Evolutionary conservation across 2,888 invertebrate species (phyloP).

Genomic region (Galerucella nymphaeae): DNA sequence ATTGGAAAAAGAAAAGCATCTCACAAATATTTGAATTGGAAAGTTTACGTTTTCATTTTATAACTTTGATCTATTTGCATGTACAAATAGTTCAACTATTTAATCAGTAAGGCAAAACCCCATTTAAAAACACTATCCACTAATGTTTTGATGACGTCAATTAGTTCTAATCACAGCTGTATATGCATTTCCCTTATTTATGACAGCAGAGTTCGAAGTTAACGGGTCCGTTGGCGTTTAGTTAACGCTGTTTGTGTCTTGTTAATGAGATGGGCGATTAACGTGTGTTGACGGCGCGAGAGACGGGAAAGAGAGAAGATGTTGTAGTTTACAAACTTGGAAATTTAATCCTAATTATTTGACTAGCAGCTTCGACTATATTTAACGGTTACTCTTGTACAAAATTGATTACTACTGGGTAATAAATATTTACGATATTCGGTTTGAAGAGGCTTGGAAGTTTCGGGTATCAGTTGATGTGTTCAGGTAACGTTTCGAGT

Average conservation of each 20-base stretch:
- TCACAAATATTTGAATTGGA: too few species aligned
- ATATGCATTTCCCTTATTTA: conserved; percentile 20
- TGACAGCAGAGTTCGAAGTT: conserved; percentile 23
- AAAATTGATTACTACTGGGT: conserved; percentile 12
- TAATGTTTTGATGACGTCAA: conserved; percentile 5
- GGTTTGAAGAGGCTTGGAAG: not conserved
- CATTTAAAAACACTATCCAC: not conserved
- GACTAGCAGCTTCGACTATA: conserved; percentile 19
- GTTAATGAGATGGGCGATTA: conserved; percentile 39
- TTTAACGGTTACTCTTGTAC: conserved; percentile 15
- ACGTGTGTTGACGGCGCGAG: conserved; percentile 16
- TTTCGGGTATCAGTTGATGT: not conserved
- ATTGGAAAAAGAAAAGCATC: too few species aligned
- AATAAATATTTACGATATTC: conserved; percentile 10
- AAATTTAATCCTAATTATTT: conserved; percentile 30
- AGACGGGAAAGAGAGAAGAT: conserved; percentile 18
- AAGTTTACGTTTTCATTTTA: too few species aligned
- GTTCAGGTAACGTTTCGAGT: not conserved
- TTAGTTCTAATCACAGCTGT: not conserved
- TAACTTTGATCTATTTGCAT: too few species aligned
- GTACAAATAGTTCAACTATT: not conserved
- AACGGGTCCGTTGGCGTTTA: conserved; percentile 12
- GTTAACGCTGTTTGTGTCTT: conserved; percentile 34
- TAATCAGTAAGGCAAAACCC: not conserved
- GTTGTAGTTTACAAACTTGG: conserved; percentile 20